Conservation (phyloP, 2,113 vertebrate species). For the Ptilonorhynchus violaceus region DNA sequence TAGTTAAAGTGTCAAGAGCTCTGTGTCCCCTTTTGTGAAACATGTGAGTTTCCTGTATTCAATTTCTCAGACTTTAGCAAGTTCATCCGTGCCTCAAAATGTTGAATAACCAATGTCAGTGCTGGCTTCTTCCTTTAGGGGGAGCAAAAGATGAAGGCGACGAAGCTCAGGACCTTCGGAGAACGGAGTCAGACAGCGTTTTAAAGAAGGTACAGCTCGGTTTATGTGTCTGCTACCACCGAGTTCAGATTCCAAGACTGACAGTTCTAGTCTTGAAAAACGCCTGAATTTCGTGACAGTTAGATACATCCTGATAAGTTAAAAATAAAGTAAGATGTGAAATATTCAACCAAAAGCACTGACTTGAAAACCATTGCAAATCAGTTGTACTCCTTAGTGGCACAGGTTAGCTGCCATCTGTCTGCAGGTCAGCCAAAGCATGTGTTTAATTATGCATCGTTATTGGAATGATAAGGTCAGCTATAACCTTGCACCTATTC, state of each 20-base stretch:
- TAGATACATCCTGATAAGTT: neutral
- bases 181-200: constrained; percentile 92
- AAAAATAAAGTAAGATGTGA: neutral
- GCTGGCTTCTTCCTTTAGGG: constrained; percentile 68
- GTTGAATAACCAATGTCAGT: neutral
- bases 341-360: neutral
- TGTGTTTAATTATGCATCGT: neutral
- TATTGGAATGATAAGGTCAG: neutral
- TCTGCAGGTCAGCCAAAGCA: constrained; percentile 12
- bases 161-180: constrained; percentile 87
- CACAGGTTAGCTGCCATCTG: constrained; percentile 5
- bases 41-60: neutral
- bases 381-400: neutral
- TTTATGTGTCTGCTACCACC: neutral
- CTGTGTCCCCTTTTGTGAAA: neutral
- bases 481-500: neutral
- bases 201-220: constrained; percentile 86
- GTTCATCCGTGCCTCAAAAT: neutral
- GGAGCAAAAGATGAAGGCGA: constrained; percentile 87
- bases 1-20: neutral
- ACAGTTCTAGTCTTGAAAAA: neutral
- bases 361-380: neutral
- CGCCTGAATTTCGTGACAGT: neutral
- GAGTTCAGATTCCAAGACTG: neutral
- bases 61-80: neutral